phyloP scores from a whole-genome alignment of 2,113 vertebrate genomes.

The Ahaetulla prasina region DNA sequence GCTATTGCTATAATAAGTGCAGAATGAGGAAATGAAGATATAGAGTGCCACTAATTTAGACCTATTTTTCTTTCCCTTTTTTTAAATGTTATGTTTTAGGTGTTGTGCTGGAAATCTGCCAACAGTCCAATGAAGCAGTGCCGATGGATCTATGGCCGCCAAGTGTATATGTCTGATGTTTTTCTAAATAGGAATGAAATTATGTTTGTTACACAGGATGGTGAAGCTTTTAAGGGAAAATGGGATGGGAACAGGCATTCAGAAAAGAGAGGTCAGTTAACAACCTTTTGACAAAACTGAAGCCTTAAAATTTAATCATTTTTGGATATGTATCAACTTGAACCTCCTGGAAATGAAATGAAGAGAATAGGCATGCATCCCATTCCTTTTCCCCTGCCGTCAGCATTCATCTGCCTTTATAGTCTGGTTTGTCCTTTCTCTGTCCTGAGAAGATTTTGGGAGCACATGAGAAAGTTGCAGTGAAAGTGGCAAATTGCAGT shows the following conservation, averaged over 20 bases:
- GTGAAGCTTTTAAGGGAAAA: conserved; percentile 89
- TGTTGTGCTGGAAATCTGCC: conserved; percentile 89
- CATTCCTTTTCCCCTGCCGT: not conserved
- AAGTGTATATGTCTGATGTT: conserved; percentile 93
- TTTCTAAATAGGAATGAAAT: conserved; percentile 84
- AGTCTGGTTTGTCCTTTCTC: not conserved
- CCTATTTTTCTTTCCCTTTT: not conserved
- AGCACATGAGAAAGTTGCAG: not conserved
- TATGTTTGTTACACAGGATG: conserved; percentile 91
- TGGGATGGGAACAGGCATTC: conserved; percentile 83
- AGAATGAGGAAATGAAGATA: not conserved
- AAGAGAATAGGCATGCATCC: not conserved
- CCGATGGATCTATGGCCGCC: conserved; percentile 90
- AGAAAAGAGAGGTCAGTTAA: conserved; percentile 86
- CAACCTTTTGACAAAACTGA: not conserved
- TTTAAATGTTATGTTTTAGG: conserved; percentile 64
- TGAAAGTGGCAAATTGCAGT: not conserved
- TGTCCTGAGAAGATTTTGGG: not conserved
- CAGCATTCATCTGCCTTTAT: not conserved
- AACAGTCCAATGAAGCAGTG: conserved; percentile 83
- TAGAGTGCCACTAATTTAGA: not conserved
- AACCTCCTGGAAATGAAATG: not conserved
- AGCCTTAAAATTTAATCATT: not conserved
- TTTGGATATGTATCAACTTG: not conserved
- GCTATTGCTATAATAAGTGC: not conserved